These are phyloP conservation scores for Ostrea edulis DNA, from an alignment of 1,140 invertebrate species.

Conservation along the genomic window DNA sequence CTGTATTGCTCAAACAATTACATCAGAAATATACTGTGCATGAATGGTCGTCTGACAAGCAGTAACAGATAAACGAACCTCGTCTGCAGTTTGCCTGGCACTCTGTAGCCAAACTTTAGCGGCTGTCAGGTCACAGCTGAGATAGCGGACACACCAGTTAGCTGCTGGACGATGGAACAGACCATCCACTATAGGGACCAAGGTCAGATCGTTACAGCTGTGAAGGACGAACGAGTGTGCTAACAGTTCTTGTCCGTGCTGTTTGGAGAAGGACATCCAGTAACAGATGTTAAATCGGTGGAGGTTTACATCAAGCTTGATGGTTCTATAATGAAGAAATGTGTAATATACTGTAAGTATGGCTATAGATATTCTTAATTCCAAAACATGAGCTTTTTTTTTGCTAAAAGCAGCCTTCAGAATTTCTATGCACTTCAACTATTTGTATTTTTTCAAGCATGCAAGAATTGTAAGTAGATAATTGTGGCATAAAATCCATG, in stretches of 20 bases:
- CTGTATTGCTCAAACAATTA: background rate
- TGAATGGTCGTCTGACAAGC: too few species aligned
- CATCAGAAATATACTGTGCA: background rate
- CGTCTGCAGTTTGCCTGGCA: constrained; percentile 61
- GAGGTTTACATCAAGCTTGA: constrained; percentile 90
- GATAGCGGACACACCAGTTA: constrained; percentile 94
- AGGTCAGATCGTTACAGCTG: constrained; percentile 82
- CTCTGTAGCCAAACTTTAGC: constrained; percentile 95
- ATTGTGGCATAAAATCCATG: too few species aligned
- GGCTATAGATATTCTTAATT: too few species aligned
- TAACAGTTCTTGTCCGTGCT: constrained; percentile 94
- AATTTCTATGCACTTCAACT: too few species aligned
- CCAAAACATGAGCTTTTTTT: too few species aligned
- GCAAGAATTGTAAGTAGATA: too few species aligned
- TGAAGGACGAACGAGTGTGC: constrained; percentile 86
- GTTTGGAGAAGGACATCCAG: constrained; percentile 98
- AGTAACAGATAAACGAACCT: constrained; percentile 44
- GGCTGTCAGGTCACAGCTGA: constrained; percentile 94
- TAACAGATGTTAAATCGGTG: constrained; percentile 96
- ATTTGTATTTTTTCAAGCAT: too few species aligned
- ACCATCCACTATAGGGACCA: constrained; percentile 90
- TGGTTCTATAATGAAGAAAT: constrained; percentile 82
- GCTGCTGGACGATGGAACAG: constrained; percentile 91
- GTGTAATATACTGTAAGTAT: too few species aligned
- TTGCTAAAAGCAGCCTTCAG: too few species aligned